Conservation (phyloP, 2,888 invertebrate genomes). For the Clistopyga incitator region DNA sequence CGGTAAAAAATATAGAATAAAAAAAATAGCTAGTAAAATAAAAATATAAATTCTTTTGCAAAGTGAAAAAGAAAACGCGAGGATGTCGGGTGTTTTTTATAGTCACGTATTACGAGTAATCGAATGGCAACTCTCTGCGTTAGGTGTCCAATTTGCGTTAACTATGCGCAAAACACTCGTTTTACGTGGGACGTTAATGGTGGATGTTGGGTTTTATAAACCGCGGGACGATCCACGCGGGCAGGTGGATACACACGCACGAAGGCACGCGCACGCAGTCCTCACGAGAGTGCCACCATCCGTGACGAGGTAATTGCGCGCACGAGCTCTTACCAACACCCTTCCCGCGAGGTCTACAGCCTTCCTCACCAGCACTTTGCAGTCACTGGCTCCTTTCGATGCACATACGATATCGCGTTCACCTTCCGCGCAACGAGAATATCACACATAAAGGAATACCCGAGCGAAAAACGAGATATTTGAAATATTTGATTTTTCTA, state of each 20-base stretch:
- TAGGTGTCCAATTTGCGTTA: conserved; percentile 11
- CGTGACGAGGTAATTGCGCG: conserved; percentile 66
- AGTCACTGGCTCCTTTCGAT: background rate
- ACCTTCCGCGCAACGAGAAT: background rate
- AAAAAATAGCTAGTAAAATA: too few relatives aligned
- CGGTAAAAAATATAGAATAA: too few relatives aligned
- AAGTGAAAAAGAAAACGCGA: conserved; percentile 15
- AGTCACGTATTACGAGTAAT: background rate
- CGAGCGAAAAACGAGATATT: background rate
- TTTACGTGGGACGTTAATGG: background rate
- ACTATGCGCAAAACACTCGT: too few relatives aligned
- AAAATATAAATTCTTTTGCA: conserved; percentile 35
- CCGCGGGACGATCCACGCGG: background rate
- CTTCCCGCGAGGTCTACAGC: conserved; percentile 24
- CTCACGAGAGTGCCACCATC: conserved; percentile 49
- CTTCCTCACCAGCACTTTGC: background rate
- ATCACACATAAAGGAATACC: background rate
- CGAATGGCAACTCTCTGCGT: background rate
- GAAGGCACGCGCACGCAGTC: conserved; percentile 40
- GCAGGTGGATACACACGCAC: conserved; percentile 42
- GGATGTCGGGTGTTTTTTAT: background rate
- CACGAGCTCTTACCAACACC: conserved; percentile 50
- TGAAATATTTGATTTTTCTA: too few relatives aligned
- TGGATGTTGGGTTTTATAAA: conserved; percentile 6
- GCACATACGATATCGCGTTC: background rate